Percentiles rank a stretch among this genome's conserved stretches.
phyloP scores from a whole-genome alignment of 92 coral and sea anemone species.

The Scolanthus callimorphus region DNA sequence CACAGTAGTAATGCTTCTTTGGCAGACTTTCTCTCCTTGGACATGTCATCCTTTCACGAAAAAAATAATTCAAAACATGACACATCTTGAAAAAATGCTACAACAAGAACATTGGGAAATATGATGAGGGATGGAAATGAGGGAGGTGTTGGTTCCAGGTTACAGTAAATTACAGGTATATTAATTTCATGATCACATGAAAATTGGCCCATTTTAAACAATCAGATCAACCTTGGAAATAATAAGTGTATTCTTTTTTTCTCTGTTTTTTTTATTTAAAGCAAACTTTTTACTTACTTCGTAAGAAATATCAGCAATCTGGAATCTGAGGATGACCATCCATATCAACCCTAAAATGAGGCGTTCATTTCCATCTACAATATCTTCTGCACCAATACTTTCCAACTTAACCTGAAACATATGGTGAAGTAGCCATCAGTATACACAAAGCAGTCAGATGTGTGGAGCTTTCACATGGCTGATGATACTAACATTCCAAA shows the following conservation, averaged over 20 bases:
- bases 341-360: slow-evolving; percentile 89
- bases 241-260: background rate
- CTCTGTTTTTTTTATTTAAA: too few relatives aligned
- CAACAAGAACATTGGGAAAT: too few relatives aligned
- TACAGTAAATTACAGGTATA: too few relatives aligned
- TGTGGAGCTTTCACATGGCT: too few relatives aligned
- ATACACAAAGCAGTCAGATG: background rate
- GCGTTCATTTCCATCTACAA: slow-evolving; percentile 94
- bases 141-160: too few relatives aligned
- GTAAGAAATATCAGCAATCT: slow-evolving; percentile 91
- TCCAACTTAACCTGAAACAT: slow-evolving; percentile 76
- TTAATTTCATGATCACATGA: too few relatives aligned
- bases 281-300: slow-evolving; percentile 36
- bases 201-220: too few relatives aligned
- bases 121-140: too few relatives aligned
- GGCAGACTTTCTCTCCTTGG: slow-evolving; percentile 92
- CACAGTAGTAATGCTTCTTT: slow-evolving; percentile 94
- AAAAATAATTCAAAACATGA: background rate
- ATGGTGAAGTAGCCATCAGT: background rate
- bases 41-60: slow-evolving; percentile 88
- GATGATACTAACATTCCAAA: background rate
- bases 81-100: too few relatives aligned
- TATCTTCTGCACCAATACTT: slow-evolving; percentile 94
- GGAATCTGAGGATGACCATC: slow-evolving; percentile 92
- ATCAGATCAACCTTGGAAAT: background rate